Evolutionary conservation across 2,888 invertebrate genomes (phyloP), one percentile per base, ranked within the genome.

Genomic region (Melanophora roralis): DNA sequence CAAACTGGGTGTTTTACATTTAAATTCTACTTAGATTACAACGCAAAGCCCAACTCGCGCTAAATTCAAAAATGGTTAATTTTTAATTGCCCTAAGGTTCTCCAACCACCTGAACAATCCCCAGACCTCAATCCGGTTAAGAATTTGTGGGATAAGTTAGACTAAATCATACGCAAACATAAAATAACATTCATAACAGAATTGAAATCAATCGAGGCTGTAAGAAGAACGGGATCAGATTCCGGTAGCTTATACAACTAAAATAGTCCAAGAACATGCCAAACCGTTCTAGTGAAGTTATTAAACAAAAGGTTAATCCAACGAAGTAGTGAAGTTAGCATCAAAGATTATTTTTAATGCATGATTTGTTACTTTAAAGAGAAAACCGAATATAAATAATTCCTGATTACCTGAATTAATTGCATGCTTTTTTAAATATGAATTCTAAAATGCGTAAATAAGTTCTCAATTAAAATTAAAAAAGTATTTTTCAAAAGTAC

Each of bases 381-480:
- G 51, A 27, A 51, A 51, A 51, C 51, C 51, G 51, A 51, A 51
- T 51, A 51, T 51, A 32, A 32, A n/a, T 51, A 14, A 32, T 7
- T n/a, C n/a, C n/a, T 21, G 6, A 55, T 36, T 32, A 14, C 1
- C 11, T 34, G 36, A 57, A 32, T 38, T 38, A 38, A 40, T 34
- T 55, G 0, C 14, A 34, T n/a, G n/a, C n/a, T n/a, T n/a, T 16
- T 34, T 34, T 21, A 27, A 27, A 27, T 27, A 6, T 27, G 3
- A 27, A 27, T 27, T 27, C 27, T 27, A 27, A 27, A 27, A 5
- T 27, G 4, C 27, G 4, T n/a, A n/a, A n/a, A n/a, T 27, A 27
- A 27, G 27, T 27, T 27, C 6, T 27, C 6, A 27, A 27, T 27
- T 5, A 27, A 27, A 27, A 27, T 27, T 5, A 27, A 27, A 27